phyloP scores from a whole-genome alignment of 2,113 vertebrate species.

The Megaptera novaeangliae region DNA sequence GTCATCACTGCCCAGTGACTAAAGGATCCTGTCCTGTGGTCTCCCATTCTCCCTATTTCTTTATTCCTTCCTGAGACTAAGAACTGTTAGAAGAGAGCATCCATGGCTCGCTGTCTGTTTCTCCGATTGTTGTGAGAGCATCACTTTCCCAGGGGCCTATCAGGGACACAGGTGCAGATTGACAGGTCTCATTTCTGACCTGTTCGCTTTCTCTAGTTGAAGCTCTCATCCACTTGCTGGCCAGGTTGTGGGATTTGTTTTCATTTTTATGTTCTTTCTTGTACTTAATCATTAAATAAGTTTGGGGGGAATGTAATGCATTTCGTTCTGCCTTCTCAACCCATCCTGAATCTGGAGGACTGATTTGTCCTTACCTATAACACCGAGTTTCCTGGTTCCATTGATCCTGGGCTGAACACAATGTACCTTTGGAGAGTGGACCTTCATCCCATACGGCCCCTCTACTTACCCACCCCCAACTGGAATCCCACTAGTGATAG shows the following conservation, averaged over 20 bases:
- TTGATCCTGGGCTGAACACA: background rate
- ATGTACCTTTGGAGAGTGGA: background rate
- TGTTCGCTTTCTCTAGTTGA: background rate
- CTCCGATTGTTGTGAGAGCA: fast-evolving
- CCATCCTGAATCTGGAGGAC: background rate
- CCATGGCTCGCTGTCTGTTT: fast-evolving
- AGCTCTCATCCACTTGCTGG: background rate
- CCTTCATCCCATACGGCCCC: fast-evolving
- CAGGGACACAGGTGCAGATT: background rate
- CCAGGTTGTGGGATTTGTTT: fast-evolving
- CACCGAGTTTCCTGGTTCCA: background rate
- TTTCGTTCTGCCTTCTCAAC: background rate
- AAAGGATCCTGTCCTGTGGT: background rate
- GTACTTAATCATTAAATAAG: background rate
- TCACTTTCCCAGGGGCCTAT: background rate
- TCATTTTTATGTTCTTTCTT: background rate
- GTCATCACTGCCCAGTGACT: fast-evolving
- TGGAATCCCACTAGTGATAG: background rate
- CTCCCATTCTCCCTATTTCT: background rate
- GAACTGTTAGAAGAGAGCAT: fast-evolving
- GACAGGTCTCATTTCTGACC: background rate
- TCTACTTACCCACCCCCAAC: fast-evolving
- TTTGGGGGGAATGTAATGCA: fast-evolving
- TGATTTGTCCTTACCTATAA: background rate
- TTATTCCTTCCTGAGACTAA: background rate